Evolutionary conservation across 2,888 invertebrate genomes (phyloP).

Genomic region (Tetragonisca angustula): DNA sequence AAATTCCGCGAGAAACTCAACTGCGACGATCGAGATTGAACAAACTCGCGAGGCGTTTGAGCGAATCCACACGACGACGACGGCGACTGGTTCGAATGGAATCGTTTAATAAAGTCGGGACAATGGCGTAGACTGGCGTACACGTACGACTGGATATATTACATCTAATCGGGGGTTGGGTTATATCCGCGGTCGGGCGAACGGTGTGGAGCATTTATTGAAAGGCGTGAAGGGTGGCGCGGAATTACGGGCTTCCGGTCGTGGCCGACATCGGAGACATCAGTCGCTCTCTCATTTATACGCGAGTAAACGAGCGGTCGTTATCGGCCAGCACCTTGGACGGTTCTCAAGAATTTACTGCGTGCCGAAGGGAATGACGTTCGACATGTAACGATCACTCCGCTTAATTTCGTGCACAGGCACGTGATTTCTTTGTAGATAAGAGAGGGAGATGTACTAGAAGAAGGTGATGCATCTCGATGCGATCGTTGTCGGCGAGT

Average conservation of each 20-base stretch:
- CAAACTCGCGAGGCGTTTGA: constrained; percentile 8
- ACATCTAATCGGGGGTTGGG: constrained; percentile 63
- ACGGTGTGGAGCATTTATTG: constrained; percentile 74
- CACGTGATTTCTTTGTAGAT: constrained; percentile 43
- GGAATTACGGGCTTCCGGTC: constrained; percentile 71
- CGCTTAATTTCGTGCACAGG: constrained; percentile 66
- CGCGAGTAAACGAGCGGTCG: constrained; percentile 72
- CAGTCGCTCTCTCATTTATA: constrained; percentile 75
- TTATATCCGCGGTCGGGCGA: constrained; percentile 67
- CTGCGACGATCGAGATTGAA: constrained; percentile 10
- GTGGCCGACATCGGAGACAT: constrained; percentile 53
- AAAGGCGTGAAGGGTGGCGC: constrained; percentile 65
- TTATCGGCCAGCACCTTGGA: constrained; percentile 72
- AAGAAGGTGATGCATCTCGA: neutral
- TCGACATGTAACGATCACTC: constrained; percentile 65
- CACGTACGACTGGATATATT: constrained; percentile 46
- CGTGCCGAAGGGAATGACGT: constrained; percentile 61
- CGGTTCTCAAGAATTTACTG: constrained; percentile 72
- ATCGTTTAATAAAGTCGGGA: constrained; percentile 43
- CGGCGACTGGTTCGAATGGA: neutral
- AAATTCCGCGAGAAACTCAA: neutral
- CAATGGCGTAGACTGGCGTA: constrained; percentile 24
- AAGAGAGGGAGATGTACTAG: neutral
- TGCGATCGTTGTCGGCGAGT: constrained; percentile 5
- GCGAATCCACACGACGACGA: constrained; percentile 5